Evolutionary conservation across 2,113 vertebrate species (phyloP).

Genomic region (Cephalopholis sonnerati): DNA sequence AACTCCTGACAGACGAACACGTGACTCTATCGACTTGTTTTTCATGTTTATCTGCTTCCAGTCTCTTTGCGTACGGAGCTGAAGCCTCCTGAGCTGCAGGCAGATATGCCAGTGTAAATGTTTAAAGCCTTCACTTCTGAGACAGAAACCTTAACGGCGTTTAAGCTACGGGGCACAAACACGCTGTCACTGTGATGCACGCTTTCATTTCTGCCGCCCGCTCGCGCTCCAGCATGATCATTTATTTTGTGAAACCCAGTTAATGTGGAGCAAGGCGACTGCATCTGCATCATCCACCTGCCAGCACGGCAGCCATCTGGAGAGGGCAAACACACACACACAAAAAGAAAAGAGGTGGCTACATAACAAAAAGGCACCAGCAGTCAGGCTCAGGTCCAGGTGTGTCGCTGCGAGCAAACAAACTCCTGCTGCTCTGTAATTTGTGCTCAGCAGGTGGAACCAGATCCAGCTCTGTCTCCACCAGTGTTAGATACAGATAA

Average conservation of each 20-base stretch:
- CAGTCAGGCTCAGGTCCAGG: neutral
- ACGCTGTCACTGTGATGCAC: neutral
- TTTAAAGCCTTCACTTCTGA: neutral
- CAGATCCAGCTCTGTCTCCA: neutral
- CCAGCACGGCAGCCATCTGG: slow-evolving; percentile 17
- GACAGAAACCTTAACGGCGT: neutral
- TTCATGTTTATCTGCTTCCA: neutral
- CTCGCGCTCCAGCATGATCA: neutral
- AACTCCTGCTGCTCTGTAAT: neutral
- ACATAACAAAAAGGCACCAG: neutral
- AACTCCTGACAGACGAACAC: neutral
- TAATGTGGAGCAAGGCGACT: slow-evolving; percentile 13
- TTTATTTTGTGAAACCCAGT: neutral
- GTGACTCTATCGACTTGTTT: neutral
- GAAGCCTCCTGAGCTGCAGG: neutral
- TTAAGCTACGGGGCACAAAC: slow-evolving; percentile 1
- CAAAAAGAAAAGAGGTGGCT: neutral
- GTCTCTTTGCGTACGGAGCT: neutral
- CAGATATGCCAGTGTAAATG: neutral
- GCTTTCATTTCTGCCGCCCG: neutral
- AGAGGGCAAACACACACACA: slow-evolving; percentile 5
- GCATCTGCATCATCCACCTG: slow-evolving; percentile 35
- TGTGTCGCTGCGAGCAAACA: neutral
- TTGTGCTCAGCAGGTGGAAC: neutral
- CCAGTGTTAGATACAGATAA: too few species aligned